These are phyloP conservation scores for Zaprionus nigranus DNA, from an alignment of 1,140 invertebrate genomes.

Conservation along the genomic window DNA sequence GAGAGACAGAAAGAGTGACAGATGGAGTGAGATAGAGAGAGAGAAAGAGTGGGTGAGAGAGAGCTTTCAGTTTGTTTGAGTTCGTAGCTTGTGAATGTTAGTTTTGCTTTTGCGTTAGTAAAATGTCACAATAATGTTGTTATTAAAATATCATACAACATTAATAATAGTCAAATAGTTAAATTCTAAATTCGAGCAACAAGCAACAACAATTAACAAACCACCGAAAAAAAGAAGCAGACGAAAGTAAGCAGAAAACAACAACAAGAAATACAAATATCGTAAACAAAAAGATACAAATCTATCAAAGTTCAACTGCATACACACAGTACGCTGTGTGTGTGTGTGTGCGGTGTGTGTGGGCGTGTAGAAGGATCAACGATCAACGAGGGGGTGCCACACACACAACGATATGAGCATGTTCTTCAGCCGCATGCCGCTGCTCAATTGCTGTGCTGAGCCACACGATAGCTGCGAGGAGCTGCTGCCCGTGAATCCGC, in stretches of 20 bases:
- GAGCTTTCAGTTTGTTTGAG: constrained; percentile 11
- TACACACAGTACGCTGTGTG: no score
- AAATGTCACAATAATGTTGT: constrained; percentile 38
- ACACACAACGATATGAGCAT: constrained; percentile 4
- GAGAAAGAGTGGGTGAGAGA: background rate
- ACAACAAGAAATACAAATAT: background rate
- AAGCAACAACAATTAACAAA: background rate
- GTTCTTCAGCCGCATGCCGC: constrained; percentile 31
- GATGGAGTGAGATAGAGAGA: background rate
- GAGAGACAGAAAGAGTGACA: no score
- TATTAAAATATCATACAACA: background rate
- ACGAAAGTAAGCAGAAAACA: background rate
- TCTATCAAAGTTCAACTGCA: no score
- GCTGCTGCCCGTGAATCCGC: constrained; percentile 12
- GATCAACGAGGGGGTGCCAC: background rate
- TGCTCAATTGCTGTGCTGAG: constrained; percentile 29
- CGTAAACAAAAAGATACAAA: background rate
- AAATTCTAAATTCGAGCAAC: constrained; percentile 38
- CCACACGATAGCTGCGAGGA: constrained; percentile 31
- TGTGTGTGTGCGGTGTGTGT: no score
- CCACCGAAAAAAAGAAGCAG: background rate
- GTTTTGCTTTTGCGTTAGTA: constrained; percentile 5
- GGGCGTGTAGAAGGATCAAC: no score
- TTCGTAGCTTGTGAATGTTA: constrained; percentile 3
- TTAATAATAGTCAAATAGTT: constrained; percentile 13